Base-by-base conservation (phyloP, 53 echinoderm and acorn worm species). In the Crossaster papposus region DNA sequence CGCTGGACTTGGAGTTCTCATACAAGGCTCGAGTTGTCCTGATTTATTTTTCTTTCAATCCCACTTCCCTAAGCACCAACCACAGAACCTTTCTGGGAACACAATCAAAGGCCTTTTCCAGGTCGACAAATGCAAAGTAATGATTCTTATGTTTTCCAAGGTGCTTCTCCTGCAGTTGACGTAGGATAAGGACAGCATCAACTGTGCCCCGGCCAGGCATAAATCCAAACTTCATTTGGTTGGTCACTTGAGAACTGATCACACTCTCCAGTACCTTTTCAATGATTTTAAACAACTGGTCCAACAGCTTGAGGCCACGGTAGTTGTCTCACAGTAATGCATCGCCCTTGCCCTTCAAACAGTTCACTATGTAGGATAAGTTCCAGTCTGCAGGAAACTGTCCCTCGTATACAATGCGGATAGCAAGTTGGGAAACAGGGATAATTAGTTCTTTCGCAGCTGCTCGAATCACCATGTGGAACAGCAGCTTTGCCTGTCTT, bases 61-160 rank as follows among this genome's bases (percentile, higher is more conserved):
- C 76, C 29, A 44, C 26, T 65, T 75, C 53, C 58, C 75, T 86
- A 58, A 86, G 22, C 13, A 55, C 75, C 87, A 76, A 86, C 77
- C 76, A 70, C 37, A 68, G 68, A 26, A 70, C 84, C 15, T 17
- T 37, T 55, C 68, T 84, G 20, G 84, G 68, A 1, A 84, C 84
- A 2, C 72, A 0, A 23, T 84, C 53, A 80, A 74, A 74, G 75
- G 75, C 75, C 82, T 62, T 82, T 22, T 82, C 18, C 10, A 82
- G 63, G 64, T 62, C 82, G 9, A 82, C 63, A 64, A 55, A 82
- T 24, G 58, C 36, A 32, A 54, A 64, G 9, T 63, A 63, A 2
- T 64, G 55, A 32, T 30, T 58, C 52, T 83, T 83, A 22, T 29
- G 30, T 32, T 83, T 65, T 30, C 14, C 38, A 8, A 83, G 65